Evolutionary conservation across 2,113 vertebrate genomes (phyloP), one percentile per base, ranked within the genome.

Genomic region (Antechinus flavipes): DNA sequence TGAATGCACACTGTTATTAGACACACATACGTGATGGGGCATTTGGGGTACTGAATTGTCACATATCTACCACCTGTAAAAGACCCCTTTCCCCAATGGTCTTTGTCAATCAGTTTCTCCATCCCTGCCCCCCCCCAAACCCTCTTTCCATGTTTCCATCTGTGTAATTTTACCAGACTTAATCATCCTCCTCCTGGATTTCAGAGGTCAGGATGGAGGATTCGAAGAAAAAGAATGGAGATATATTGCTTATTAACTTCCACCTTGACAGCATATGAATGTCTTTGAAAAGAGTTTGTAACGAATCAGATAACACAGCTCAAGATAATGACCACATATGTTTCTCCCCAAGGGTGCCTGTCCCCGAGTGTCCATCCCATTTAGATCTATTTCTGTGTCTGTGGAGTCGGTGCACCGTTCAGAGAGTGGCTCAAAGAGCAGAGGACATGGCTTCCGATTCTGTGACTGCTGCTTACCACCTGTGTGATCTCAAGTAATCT

Each of bases 131-230:
- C 19, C 24, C 19, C 23, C 42, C 42, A 42, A 19, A n/a, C 68
- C n/a, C 16, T 84, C 68, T 27, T 84, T 84, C 1, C 16, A 84
- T 84, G 68, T 84, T n/a, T 84, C 68, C 42, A 19, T 76, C 61
- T 76, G 35, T 76, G 68, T 42, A 84, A 84, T 84, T 84, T 84
- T 84, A 9, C n/a, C 68, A 84, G 68, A n/a, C n/a, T 84, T 84
- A 84, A 42, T 42, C 68, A 84, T 84, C 68, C n/a, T 84, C 19
- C 16, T 19, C n/a, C n/a, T 84, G 68, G n/a, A 84, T 84, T 84
- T 84, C 68, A 84, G 68, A 84, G 68, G 68, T 84, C 68, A 84
- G 68, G n/a, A 84, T 84, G n/a, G 42, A 84, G n/a, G 68, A 84
- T 84, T 84, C 68, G 3, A n/a, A 42, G n/a, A 42, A 42, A 84